Evolutionary conservation across 2,797 vertebrate species (phyloP).

Genomic region (Oryzias sinensis): DNA sequence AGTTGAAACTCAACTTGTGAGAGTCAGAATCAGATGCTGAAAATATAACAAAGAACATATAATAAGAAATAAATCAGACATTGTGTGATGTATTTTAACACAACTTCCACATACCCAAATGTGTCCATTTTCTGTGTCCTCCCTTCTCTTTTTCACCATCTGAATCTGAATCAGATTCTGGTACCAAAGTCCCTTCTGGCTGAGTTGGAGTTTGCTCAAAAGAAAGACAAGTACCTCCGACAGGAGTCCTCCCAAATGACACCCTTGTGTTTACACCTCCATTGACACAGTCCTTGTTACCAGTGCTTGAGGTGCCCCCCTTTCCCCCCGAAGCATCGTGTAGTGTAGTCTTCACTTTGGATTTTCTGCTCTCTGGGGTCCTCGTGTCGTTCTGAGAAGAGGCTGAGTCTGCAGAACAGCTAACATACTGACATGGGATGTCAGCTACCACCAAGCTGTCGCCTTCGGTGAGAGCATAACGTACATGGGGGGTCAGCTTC

Average conservation of each 20-base stretch:
- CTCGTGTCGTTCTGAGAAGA: slow-evolving; percentile 9
- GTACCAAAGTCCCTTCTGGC: slow-evolving; percentile 72
- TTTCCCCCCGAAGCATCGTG: slow-evolving; percentile 13
- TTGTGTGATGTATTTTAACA: slow-evolving; percentile 11
- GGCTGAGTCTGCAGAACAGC: slow-evolving; percentile 18
- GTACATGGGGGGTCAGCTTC: slow-evolving; percentile 80
- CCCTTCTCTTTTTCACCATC: slow-evolving; percentile 60
- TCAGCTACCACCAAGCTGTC: slow-evolving; percentile 84
- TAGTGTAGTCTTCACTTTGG: slow-evolving; percentile 12
- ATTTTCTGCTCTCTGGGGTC: slow-evolving; percentile 23
- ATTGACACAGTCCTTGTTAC: slow-evolving; percentile 31
- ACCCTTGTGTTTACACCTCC: slow-evolving; percentile 1
- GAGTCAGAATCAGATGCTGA: slow-evolving; percentile 58
- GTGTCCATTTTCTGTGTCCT: slow-evolving; percentile 28
- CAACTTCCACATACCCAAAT: slow-evolving; percentile 45
- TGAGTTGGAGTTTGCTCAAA: slow-evolving; percentile 62
- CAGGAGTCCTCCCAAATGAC: slow-evolving; percentile 33
- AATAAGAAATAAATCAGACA: slow-evolving; percentile 1
- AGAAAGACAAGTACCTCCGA: slow-evolving; percentile 40
- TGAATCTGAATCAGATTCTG: slow-evolving; percentile 84
- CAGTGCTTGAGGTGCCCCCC: slow-evolving; percentile 13
- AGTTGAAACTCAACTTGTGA: slow-evolving; percentile 54
- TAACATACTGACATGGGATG: slow-evolving; percentile 83
- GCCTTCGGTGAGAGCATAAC: slow-evolving; percentile 79
- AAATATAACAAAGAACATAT: slow-evolving; percentile 25